Base-by-base conservation (phyloP, 1,140 invertebrate genomes). In the Chironomus tepperi region DNA sequence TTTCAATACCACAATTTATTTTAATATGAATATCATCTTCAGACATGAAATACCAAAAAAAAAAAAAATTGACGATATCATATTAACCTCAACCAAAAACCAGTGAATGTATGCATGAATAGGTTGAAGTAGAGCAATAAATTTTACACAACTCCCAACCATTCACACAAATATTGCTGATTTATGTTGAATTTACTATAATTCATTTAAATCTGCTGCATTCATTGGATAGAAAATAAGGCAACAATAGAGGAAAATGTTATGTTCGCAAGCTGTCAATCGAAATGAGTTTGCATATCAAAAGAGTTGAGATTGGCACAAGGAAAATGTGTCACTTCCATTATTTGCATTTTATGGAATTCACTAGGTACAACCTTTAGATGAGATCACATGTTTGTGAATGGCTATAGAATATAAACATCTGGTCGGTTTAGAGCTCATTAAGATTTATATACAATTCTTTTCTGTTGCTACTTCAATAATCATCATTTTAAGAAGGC, bases 1-100 rank as follows among this genome's bases (percentile, higher is more conserved):
- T 57, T 57, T 57, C 12, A 57, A 57, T 57, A n/a, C 47, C 47
- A 57, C 12, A 57, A 57, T 57, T 57, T 57, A 57, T 57, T 57
- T 57, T 15, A 57, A 57, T 34, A 1, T 15, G 47, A 57, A 57
- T 15, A 57, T 34, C 24, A 34, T 34, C 24, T 34, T 34, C 24
- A 34, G 24, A 34, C 24, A 34, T 5, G 24, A 34, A 34, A 34
- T 34, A 34, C 24, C 24, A 34, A 34, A 34, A n/a, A n/a, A n/a
- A n/a, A n/a, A n/a, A n/a, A n/a, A 34, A 34, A 12, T 57, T 57
- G 47, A 15, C 12, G 47, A 57, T 57, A n/a, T 57, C 12, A 57
- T n/a, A 57, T 57, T 57, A 57, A 57, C 47, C 47, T 57, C n/a
- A n/a, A 12, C 10, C 12, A 57, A 47, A 43, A 57, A 57, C 24